A percentile compares a stretch with the other conserved stretches of the same genome.
Conservation (phyloP, 2,888 invertebrate genomes). For the Catocala sponsa region DNA sequence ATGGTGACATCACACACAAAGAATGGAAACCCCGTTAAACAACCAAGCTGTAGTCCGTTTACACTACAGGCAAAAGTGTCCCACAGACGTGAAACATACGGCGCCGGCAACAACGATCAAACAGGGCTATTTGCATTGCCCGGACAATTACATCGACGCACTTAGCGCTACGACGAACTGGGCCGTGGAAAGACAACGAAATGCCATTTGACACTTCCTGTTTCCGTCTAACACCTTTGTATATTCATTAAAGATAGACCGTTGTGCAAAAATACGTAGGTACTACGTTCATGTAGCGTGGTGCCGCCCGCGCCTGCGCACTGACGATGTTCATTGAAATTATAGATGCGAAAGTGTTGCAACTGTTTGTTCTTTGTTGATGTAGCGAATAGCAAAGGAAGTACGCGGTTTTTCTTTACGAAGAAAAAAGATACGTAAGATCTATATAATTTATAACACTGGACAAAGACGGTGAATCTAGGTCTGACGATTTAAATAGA, state of each 20-base stretch:
- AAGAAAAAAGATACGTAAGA: too few species aligned
- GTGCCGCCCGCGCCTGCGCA: too few species aligned
- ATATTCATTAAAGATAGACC: constrained; percentile 43
- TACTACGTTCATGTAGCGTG: constrained; percentile 18
- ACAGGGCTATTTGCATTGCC: constrained; percentile 80
- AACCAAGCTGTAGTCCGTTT: constrained; percentile 60
- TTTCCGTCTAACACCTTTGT: constrained; percentile 73
- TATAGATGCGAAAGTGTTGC: too few species aligned
- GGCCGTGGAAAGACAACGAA: constrained; percentile 84
- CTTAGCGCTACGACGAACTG: constrained; percentile 82
- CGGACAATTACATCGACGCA: constrained; percentile 84
- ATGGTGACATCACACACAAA: constrained; percentile 54
- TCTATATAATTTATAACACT: too few species aligned
- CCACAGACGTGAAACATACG: constrained; percentile 48
- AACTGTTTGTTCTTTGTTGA: too few species aligned
- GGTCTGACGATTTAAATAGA: too few species aligned
- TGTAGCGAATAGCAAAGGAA: too few species aligned
- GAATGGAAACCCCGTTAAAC: constrained; percentile 68
- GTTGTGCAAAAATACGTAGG: constrained; percentile 64
- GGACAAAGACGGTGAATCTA: too few species aligned
- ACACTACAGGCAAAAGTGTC: constrained; percentile 59
- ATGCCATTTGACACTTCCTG: constrained; percentile 87
- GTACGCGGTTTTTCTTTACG: too few species aligned
- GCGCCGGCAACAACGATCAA: constrained; percentile 65
- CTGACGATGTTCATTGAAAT: too few species aligned